These are phyloP conservation scores for Darevskia mixta DNA, from an alignment of 2,797 vertebrate species.

Conservation along the genomic window DNA sequence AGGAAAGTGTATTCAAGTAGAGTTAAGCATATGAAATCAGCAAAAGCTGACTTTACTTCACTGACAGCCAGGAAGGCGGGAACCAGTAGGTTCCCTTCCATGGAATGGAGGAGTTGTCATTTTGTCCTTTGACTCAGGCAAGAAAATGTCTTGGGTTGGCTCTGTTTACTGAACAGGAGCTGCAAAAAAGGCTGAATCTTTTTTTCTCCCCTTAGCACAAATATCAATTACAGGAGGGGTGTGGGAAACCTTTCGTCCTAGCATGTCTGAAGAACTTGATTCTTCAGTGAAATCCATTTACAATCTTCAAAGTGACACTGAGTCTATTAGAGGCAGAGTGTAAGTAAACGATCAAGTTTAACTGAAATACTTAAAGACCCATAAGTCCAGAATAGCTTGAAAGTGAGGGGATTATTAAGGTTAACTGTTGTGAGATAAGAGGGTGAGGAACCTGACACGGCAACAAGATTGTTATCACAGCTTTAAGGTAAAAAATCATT, in stretches of 20 bases:
- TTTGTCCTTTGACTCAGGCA: too few species aligned
- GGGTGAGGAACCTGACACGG: slow-evolving; percentile 60
- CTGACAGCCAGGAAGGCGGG: background rate
- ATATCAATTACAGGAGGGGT: slow-evolving; percentile 38
- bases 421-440: slow-evolving; percentile 62
- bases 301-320: slow-evolving; percentile 63
- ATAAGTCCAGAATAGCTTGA: slow-evolving; percentile 58
- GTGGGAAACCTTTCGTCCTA: background rate
- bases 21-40: background rate
- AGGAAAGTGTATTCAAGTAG: background rate
- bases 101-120: too few species aligned
- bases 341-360: slow-evolving; percentile 64
- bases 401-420: slow-evolving; percentile 70
- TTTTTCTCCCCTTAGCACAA: slow-evolving; percentile 36
- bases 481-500: slow-evolving; percentile 72
- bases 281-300: slow-evolving; percentile 69
- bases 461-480: slow-evolving; percentile 64
- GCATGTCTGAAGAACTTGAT: slow-evolving; percentile 61
- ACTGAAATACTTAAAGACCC: slow-evolving; percentile 59
- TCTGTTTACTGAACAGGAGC: slow-evolving; percentile 30
- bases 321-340: slow-evolving; percentile 59
- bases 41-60: background rate
- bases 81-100: too few species aligned
- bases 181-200: background rate
- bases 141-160: too few species aligned